These are phyloP conservation scores for Meliscaeva auricollis DNA, from an alignment of 2,888 invertebrate genomes.

Conservation along the genomic window DNA sequence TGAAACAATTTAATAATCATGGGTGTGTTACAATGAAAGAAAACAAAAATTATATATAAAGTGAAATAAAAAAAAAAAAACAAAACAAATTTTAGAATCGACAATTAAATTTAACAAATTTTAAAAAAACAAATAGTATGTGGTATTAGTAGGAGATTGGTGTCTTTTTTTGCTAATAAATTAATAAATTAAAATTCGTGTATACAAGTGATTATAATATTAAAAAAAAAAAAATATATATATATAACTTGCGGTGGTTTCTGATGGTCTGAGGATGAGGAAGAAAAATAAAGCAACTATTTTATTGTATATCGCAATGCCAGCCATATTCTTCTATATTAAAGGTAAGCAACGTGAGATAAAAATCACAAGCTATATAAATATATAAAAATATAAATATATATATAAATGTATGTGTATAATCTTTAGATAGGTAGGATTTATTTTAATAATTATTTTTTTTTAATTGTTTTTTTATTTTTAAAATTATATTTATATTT, in stretches of 20 bases:
- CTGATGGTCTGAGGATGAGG: conserved; percentile 40
- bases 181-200: conserved; percentile 35
- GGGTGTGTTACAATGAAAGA: conserved; percentile 71
- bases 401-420: conserved; percentile 55
- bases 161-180: conserved; percentile 22
- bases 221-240: background rate
- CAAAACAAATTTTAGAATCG: conserved; percentile 67
- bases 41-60: conserved; percentile 40
- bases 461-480: background rate
- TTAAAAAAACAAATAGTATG: conserved; percentile 30
- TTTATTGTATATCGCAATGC: conserved; percentile 72
- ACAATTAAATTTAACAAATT: conserved; percentile 61
- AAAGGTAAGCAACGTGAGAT: conserved; percentile 52
- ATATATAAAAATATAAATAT: conserved; percentile 19
- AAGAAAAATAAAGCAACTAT: conserved; percentile 34
- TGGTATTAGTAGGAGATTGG: conserved; percentile 33
- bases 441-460: conserved; percentile 43
- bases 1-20: conserved; percentile 66
- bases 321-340: conserved; percentile 73
- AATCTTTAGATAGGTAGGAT: conserved; percentile 69
- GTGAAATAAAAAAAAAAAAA: conserved; percentile 29
- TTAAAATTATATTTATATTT: background rate
- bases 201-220: conserved; percentile 41
- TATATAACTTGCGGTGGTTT: conserved; percentile 59
- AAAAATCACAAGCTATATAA: conserved; percentile 57